phyloP scores from a whole-genome alignment of 2,888 invertebrate genomes.

The Drosophila mayaguana region DNA sequence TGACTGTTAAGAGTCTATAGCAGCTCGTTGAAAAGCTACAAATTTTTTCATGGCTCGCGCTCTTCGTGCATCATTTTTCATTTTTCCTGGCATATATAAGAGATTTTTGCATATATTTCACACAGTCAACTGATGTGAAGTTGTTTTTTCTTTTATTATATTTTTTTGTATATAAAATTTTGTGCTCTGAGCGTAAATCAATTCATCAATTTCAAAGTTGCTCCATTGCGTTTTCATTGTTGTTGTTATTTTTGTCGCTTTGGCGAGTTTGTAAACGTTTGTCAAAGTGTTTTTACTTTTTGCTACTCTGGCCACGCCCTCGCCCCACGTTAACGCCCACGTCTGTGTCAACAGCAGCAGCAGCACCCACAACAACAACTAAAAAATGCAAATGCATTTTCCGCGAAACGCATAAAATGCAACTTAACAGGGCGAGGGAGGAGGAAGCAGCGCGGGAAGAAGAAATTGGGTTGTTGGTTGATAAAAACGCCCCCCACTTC shows the following conservation, averaged over 20 bases:
- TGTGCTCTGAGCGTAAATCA: conserved; percentile 71
- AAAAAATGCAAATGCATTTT: conserved; percentile 74
- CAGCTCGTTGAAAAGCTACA: conserved; percentile 28
- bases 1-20: conserved; percentile 25
- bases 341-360: conserved; percentile 43
- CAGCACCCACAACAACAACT: conserved; percentile 18
- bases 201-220: conserved; percentile 79
- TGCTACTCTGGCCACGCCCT: conserved; percentile 40
- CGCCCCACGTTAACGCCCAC: conserved; percentile 13
- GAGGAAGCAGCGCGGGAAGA: no score
- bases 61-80: conserved; percentile 59
- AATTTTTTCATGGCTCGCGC: conserved; percentile 17
- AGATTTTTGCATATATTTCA: conserved; percentile 52
- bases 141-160: background rate
- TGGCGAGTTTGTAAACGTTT: conserved; percentile 74
- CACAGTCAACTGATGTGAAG: conserved; percentile 7
- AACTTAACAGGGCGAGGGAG: background rate
- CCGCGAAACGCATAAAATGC: conserved; percentile 69
- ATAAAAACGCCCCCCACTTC: conserved; percentile 52
- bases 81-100: conserved; percentile 46
- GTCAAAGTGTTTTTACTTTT: conserved; percentile 78
- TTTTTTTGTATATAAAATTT: conserved; percentile 28
- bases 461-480: conserved; percentile 1
- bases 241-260: conserved; percentile 52
- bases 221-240: conserved; percentile 42